phyloP scores from a whole-genome alignment of 1,140 invertebrate genomes.

The Drosophila lini region DNA sequence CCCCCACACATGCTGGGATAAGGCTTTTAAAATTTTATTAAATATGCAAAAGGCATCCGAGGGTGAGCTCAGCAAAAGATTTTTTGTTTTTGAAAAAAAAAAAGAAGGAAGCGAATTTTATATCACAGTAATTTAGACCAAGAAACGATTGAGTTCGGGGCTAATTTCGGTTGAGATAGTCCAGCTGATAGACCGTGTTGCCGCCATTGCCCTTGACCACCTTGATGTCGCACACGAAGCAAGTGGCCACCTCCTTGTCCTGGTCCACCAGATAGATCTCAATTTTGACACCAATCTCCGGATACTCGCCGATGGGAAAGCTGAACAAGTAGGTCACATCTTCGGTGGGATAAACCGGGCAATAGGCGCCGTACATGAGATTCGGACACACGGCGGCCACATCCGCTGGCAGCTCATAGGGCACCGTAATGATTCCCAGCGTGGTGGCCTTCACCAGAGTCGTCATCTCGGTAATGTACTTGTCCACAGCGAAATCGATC shows the following conservation, averaged over 20 bases:
- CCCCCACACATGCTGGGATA: conserved; percentile 11
- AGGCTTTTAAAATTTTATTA: conserved; percentile 49
- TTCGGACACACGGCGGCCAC: conserved; percentile 69
- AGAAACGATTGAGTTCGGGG: conserved; percentile 11
- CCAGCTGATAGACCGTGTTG: conserved; percentile 42
- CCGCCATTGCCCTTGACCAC: conserved; percentile 57
- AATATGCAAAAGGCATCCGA: conserved; percentile 21
- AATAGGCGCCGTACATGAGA: conserved; percentile 74
- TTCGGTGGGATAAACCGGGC: conserved; percentile 74
- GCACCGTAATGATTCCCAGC: conserved; percentile 70
- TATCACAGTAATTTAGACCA: conserved; percentile 64
- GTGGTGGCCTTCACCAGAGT: conserved; percentile 72
- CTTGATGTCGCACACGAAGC: conserved; percentile 77
- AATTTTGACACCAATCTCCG: conserved; percentile 74
- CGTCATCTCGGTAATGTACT: conserved; percentile 63
- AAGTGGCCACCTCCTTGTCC: conserved; percentile 61
- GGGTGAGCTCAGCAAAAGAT: not conserved
- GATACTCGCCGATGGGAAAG: conserved; percentile 74
- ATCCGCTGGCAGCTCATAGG: conserved; percentile 72
- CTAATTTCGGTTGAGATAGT: conserved; percentile 40
- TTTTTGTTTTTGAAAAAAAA: conserved; percentile 14
- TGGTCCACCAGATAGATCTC: conserved; percentile 78
- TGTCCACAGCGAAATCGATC: conserved; percentile 71
- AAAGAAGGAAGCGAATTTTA: not conserved
- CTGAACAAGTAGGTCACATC: conserved; percentile 77